Evolutionary conservation across 2,113 vertebrate species (phyloP).

Genomic region (Cnemophilus loriae): DNA sequence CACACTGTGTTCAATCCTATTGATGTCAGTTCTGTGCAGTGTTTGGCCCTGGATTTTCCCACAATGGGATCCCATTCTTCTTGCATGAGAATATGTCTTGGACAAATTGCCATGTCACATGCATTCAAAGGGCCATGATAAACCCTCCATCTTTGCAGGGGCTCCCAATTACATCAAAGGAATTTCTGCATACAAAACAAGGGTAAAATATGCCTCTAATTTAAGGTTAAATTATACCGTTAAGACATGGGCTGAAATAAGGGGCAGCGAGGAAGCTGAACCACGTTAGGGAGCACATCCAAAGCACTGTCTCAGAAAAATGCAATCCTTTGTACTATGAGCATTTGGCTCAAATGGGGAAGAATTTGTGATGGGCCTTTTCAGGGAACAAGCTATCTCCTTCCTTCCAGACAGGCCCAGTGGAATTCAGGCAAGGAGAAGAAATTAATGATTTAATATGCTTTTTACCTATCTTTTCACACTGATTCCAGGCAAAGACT

Average conservation of each 20-base stretch:
- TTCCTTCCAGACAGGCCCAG: neutral
- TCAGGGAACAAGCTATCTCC: neutral
- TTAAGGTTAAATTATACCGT: conserved; percentile 48
- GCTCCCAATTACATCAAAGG: conserved; percentile 49
- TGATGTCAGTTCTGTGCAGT: conserved; percentile 23
- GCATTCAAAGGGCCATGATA: conserved; percentile 47
- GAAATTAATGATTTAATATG: neutral
- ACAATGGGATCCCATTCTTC: conserved; percentile 52
- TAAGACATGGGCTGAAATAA: conserved; percentile 24
- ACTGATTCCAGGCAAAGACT: neutral
- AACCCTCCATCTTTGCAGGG: conserved; percentile 5
- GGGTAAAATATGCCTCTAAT: conserved; percentile 47
- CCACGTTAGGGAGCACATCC: neutral
- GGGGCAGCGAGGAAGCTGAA: conserved; percentile 15
- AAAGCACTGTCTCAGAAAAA: neutral
- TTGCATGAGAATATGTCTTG: conserved; percentile 59
- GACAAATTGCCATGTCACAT: conserved; percentile 62
- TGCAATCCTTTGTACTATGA: neutral
- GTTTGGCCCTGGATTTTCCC: conserved; percentile 47
- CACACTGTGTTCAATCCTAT: conserved; percentile 49
- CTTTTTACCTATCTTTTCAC: neutral
- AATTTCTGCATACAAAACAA: conserved; percentile 52
- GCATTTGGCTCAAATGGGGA: neutral
- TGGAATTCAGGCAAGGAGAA: neutral
- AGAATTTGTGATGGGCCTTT: neutral